Base-by-base conservation (phyloP, 2,888 invertebrate species). In the Cheiracanthium punctorium region DNA sequence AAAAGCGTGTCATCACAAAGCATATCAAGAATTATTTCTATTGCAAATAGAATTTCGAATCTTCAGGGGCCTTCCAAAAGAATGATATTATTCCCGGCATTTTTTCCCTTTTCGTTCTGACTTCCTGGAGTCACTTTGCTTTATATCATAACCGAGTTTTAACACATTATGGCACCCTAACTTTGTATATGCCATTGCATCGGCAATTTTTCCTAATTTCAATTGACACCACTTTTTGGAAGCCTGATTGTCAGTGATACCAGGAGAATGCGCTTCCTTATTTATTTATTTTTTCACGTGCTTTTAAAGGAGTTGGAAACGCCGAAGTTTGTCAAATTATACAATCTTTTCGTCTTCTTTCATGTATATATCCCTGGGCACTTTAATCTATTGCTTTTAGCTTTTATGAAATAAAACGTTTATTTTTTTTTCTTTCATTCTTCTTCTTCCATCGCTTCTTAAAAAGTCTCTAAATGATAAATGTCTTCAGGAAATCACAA, bases 151-250 rank as follows among this genome's bases (percentile, higher is more conserved):
- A 29, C 65, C 71, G 43, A 69, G 33, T 72, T 76, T 76, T 71
- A 82, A 82, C 41, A 20, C 30, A 76, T 71, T 72, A 77, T 76
- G 82, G 76, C 82, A 64, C 77, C 77, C 77, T 77, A 77, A 71
- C 71, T 48, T 28, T 33, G 48, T n/a, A 33, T 20, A 24, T 30
- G 64, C 43, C 74, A 76, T 77, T 71, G 52, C 29, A 64, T 20
- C 28, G 48, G 65, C 72, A 48, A 72, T 71, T 77, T 82, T 76
- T 71, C 71, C 72, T 76, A 82, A 82, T 82, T 77, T 71, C 76
- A 48, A 72, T 48, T 29, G 82, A 82, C 58, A 74, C 64, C 30
- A 10, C 65, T 30, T 58, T 24, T 24, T 58, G 58, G 20, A 5
- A 8, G 30, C 32, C 17, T 32, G 67, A 32, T n/a, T 32, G 32